Evolutionary conservation across 2,888 invertebrate species (phyloP).

Genomic region (Emesis furor): DNA sequence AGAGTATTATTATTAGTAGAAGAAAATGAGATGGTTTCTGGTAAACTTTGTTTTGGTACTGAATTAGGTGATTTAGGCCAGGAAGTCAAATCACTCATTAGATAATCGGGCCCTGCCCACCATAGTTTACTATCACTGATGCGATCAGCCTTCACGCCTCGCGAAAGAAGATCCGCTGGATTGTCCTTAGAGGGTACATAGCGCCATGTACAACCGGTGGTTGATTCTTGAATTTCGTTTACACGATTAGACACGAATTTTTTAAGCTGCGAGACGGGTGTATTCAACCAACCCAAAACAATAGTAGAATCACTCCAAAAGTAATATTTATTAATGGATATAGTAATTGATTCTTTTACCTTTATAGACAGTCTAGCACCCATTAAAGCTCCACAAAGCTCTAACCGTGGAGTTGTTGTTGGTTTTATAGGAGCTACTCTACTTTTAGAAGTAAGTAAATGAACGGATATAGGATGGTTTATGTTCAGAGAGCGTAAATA

Average conservation of each 20-base stretch:
- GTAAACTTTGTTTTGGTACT: too few relatives aligned
- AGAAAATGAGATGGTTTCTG: slow-evolving; percentile 33
- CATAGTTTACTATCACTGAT: too few relatives aligned
- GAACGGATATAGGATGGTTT: not conserved
- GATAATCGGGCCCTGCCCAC: too few relatives aligned
- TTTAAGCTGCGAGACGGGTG: slow-evolving; percentile 54
- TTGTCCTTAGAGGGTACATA: slow-evolving; percentile 71
- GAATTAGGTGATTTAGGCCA: too few relatives aligned
- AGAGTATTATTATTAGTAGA: slow-evolving; percentile 40
- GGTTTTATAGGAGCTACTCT: slow-evolving; percentile 69
- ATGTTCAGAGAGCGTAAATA: not conserved
- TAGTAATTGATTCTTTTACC: slow-evolving; percentile 51
- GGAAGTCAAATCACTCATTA: too few relatives aligned
- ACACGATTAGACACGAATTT: slow-evolving; percentile 71
- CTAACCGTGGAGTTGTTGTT: slow-evolving; percentile 70
- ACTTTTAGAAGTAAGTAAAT: slow-evolving; percentile 66
- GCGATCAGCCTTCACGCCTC: too few relatives aligned
- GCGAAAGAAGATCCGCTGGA: slow-evolving; percentile 69
- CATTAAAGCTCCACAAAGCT: slow-evolving; percentile 74
- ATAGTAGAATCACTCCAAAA: slow-evolving; percentile 75
- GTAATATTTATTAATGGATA: slow-evolving; percentile 12
- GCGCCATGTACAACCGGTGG: slow-evolving; percentile 58
- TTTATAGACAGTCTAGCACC: slow-evolving; percentile 66
- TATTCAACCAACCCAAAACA: slow-evolving; percentile 71
- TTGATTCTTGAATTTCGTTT: slow-evolving; percentile 69